These are phyloP conservation scores for Steinernema hermaphroditum DNA, from an alignment of 2,888 invertebrate species.

Conservation along the genomic window DNA sequence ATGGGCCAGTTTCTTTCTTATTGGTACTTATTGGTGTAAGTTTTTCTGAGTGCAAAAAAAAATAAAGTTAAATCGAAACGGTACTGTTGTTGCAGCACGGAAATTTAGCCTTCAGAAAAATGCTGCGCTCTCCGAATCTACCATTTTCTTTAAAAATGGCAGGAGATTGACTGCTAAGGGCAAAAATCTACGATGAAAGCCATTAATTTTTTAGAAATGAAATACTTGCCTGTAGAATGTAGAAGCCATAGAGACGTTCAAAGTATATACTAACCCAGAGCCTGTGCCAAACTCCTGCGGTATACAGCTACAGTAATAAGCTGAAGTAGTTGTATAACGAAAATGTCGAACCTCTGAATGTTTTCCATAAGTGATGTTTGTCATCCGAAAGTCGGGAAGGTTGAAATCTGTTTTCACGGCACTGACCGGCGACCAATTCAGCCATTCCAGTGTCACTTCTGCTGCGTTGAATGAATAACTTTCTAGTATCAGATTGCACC, in stretches of 20 bases:
- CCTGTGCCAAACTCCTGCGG: constrained; percentile 65
- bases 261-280: constrained; percentile 61
- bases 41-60: too few relatives aligned
- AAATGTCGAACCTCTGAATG: constrained; percentile 47
- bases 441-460: constrained; percentile 63
- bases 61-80: too few relatives aligned
- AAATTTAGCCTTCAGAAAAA: too few relatives aligned
- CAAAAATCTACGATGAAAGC: too few relatives aligned
- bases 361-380: constrained; percentile 59
- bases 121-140: too few relatives aligned
- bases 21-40: too few relatives aligned
- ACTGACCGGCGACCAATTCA: constrained; percentile 63
- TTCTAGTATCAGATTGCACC: constrained; percentile 61
- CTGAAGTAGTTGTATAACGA: constrained; percentile 16
- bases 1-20: too few relatives aligned
- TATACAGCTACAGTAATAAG: constrained; percentile 50
- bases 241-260: constrained; percentile 64
- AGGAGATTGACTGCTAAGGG: too few relatives aligned
- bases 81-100: too few relatives aligned
- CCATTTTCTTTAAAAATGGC: too few relatives aligned
- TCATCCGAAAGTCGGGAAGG: constrained; percentile 63
- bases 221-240: constrained; percentile 57
- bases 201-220: too few relatives aligned
- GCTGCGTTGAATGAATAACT: constrained; percentile 64
- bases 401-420: constrained; percentile 60